Conservation (phyloP, 2,113 vertebrate species). For the Dicaeum eximium region DNA sequence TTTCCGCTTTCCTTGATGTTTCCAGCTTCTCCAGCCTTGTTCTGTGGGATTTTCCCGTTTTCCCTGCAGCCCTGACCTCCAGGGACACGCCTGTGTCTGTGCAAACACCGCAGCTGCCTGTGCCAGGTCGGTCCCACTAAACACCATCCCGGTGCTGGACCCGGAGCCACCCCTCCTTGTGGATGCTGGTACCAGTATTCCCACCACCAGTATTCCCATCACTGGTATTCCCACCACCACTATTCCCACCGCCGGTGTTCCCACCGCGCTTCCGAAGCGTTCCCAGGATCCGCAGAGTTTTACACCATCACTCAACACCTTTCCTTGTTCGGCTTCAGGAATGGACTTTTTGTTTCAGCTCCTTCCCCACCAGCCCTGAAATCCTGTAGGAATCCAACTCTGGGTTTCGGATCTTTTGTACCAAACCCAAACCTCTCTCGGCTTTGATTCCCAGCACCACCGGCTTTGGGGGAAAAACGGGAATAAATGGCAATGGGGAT, state of each 20-base stretch:
- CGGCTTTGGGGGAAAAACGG: not conserved
- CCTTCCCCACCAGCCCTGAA: not conserved
- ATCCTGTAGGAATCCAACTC: not conserved
- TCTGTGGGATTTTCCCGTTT: not conserved
- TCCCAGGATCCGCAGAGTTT: accelerated
- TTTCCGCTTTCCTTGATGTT: not conserved
- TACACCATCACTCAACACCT: accelerated
- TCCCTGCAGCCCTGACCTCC: too few species aligned
- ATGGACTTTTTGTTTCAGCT: not conserved
- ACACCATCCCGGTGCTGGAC: accelerated
- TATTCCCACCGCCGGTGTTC: accelerated
- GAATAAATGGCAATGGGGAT: not conserved
- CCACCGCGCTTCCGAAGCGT: accelerated
- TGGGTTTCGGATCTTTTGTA: not conserved
- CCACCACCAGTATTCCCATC: too few species aligned
- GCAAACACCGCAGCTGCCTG: accelerated
- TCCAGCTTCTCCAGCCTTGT: accelerated
- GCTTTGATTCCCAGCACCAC: accelerated
- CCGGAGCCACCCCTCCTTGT: accelerated
- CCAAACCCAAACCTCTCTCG: not conserved
- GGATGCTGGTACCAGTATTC: accelerated
- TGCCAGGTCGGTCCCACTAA: accelerated
- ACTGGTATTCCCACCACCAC: accelerated
- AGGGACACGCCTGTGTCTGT: accelerated
- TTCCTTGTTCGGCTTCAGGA: not conserved